Evolutionary conservation across 2,888 invertebrate genomes (phyloP).

Genomic region (Eustalomyia histrio): DNA sequence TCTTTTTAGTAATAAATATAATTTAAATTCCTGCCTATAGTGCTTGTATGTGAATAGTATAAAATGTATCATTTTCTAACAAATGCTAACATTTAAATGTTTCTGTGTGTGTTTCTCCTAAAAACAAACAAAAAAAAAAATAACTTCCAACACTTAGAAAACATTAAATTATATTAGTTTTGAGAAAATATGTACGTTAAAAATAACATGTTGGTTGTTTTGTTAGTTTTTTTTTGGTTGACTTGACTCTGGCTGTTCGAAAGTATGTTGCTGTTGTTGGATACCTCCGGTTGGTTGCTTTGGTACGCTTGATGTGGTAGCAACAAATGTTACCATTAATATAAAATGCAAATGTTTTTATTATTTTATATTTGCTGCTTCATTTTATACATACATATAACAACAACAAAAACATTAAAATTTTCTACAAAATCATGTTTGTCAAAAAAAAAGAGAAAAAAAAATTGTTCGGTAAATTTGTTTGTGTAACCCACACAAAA

Average conservation of each 20-base stretch:
- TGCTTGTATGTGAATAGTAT: neutral
- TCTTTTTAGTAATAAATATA: too few relatives aligned
- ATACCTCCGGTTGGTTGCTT: neutral
- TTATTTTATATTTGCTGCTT: conserved; percentile 30
- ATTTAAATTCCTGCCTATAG: neutral
- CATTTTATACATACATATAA: conserved; percentile 10
- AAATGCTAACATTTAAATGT: conserved; percentile 7
- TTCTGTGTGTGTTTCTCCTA: neutral
- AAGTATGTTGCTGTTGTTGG: neutral
- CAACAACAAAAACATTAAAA: conserved; percentile 20
- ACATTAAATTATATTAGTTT: conserved; percentile 2
- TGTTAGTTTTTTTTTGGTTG: neutral
- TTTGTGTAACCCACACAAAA: neutral
- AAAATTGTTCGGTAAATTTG: too few relatives aligned
- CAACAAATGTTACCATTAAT: conserved; percentile 77
- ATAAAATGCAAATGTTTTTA: conserved; percentile 73
- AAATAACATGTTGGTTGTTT: neutral
- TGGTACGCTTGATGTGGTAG: conserved; percentile 25
- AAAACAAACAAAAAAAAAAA: neutral
- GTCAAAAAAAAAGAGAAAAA: conserved; percentile 35
- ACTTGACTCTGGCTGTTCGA: neutral
- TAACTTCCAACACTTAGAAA: neutral
- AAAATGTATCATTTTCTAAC: neutral
- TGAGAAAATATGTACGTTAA: neutral
- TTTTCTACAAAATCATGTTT: conserved; percentile 37